A percentile compares a stretch with the other conserved stretches of the same genome.
These are phyloP conservation scores for Holotrichia oblita DNA, from an alignment of 1,140 invertebrate genomes.

Conservation along the genomic window DNA sequence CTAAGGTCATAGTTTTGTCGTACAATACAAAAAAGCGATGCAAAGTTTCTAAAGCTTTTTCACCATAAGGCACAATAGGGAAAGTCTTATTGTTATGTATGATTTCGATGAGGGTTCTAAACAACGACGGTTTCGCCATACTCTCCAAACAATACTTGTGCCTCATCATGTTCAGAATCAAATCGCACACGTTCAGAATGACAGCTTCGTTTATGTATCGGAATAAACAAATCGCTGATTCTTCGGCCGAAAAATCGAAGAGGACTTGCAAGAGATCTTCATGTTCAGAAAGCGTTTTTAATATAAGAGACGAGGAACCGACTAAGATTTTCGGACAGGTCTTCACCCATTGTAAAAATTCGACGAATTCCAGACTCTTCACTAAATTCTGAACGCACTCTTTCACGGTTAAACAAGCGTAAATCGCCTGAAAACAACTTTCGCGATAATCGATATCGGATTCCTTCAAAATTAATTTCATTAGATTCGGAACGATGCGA, in stretches of 20 bases:
- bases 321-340: constrained; percentile 47
- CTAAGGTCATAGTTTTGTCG: not conserved
- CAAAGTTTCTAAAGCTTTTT: not conserved
- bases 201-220: constrained; percentile 48
- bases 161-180: constrained; percentile 49
- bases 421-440: constrained; percentile 47
- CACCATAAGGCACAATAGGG: not conserved
- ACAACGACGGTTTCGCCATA: constrained; percentile 52
- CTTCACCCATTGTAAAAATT: constrained; percentile 54
- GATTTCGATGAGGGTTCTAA: constrained; percentile 48
- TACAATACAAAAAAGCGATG: not conserved
- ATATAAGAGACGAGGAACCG: constrained; percentile 44
- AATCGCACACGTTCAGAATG: constrained; percentile 50
- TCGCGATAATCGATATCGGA: constrained; percentile 41
- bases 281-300: constrained; percentile 49
- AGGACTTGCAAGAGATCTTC: constrained; percentile 47
- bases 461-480: constrained; percentile 48
- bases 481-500: constrained; percentile 49
- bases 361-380: constrained; percentile 52
- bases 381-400: constrained; percentile 50
- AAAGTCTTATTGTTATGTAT: not conserved
- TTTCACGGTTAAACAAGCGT: constrained; percentile 49
- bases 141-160: constrained; percentile 54
- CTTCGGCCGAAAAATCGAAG: constrained; percentile 54
- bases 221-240: constrained; percentile 52